Base-by-base conservation (phyloP, 2,888 invertebrate genomes). In the Cremastinae sp. region DNA sequence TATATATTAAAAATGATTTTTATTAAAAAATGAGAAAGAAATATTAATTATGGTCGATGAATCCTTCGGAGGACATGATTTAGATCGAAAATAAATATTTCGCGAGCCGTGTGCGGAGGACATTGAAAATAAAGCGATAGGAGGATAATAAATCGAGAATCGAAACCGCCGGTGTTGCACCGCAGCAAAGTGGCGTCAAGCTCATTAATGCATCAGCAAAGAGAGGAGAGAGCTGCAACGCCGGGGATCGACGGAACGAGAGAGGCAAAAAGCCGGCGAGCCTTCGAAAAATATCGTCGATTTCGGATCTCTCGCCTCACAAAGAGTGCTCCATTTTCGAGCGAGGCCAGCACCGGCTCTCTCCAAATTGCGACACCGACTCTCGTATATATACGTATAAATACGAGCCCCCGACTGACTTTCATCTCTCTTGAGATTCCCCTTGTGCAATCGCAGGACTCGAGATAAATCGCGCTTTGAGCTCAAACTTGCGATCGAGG, bases 311-410 rank as follows among this genome's bases (percentile, higher is more conserved):
- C 61, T 58, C 68, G 68, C 66, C 61, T 58, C 64, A 68, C 70
- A 70, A 59, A 35, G 62, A 73, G 77, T 80, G 78, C 75, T 78
- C 80, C 80, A 79, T 80, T 80, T 80, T 79, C 75, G 71, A 62
- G 59, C 45, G 37, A 39, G 58, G 47, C 22, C 28, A 71, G 65
- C 61, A 58, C 28, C 28, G 28, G 28, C 28, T 74, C 69, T 72
- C 56, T 62, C 65, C 72, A 28, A 28, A 28, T 28, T 28, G 28
- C 28, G 5, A 28, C 28, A 28, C n/a, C n/a, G n/a, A n/a, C 28
- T 28, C 28, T 28, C 2, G 5, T 28, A 5, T 28, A 28, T 5
- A 3, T 28, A 28, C 2, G 5, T 28, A 5, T 28, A 28, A 2
- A 3, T 28, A 28, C 28, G 28, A 28, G 28, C 5, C 28, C 5